These are phyloP conservation scores for Ceratotherium simum DNA, from an alignment of 2,113 vertebrate genomes.

Conservation along the genomic window DNA sequence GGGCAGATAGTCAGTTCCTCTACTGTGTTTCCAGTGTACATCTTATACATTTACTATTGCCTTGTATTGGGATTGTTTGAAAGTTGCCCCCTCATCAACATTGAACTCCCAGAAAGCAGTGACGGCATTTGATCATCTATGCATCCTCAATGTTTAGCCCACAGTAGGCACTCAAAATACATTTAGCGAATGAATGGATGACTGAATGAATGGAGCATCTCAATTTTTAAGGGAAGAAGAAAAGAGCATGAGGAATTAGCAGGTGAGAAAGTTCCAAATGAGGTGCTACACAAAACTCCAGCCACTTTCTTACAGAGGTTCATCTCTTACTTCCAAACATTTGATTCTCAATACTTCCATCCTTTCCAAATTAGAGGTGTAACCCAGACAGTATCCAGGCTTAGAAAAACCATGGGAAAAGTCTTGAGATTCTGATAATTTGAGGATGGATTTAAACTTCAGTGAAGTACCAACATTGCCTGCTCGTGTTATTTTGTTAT, in stretches of 20 bases:
- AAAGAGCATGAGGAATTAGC: not conserved
- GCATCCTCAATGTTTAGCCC: not conserved
- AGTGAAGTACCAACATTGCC: not conserved
- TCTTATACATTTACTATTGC: not conserved
- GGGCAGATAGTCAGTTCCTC: not conserved
- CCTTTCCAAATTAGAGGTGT: not conserved
- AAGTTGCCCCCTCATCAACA: not conserved
- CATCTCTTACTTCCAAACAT: not conserved
- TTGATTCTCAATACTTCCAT: not conserved
- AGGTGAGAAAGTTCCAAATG: not conserved
- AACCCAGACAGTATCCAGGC: not conserved
- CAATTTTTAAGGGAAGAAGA: not conserved
- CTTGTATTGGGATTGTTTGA: not conserved
- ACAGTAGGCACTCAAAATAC: not conserved
- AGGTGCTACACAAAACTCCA: not conserved
- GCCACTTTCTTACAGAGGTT: not conserved
- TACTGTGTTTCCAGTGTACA: not conserved
- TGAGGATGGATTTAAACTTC: slow-evolving; percentile 1
- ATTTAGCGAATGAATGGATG: not conserved
- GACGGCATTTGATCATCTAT: not conserved
- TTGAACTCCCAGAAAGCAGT: not conserved
- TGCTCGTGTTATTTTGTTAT: not conserved
- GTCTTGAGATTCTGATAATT: not conserved
- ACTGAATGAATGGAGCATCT: not conserved
- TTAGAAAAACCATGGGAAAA: not conserved